Conservation (phyloP, 2,113 vertebrate species). For the Pipra filicauda region DNA sequence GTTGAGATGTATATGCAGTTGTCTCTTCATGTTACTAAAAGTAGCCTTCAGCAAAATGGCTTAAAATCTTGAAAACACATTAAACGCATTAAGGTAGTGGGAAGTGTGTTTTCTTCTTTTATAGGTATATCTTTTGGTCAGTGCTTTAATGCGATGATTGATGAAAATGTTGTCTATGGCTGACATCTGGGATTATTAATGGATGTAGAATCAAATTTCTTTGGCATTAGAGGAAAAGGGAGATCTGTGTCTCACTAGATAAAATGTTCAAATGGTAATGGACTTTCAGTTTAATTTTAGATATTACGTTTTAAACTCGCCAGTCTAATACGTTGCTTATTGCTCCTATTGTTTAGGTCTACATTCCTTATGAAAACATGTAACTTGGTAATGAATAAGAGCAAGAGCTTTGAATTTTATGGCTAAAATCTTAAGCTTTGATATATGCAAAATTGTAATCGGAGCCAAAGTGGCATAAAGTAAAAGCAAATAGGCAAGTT, state of each 20-base stretch:
- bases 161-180: conserved; percentile 58
- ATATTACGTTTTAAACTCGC: not conserved
- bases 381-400: not conserved
- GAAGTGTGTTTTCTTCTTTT: conserved; percentile 52
- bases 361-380: not conserved
- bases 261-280: conserved; percentile 43
- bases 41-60: conserved; percentile 54
- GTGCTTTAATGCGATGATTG: conserved; percentile 70
- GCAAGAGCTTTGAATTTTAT: not conserved
- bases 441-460: not conserved
- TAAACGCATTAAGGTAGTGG: conserved; percentile 53
- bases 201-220: conserved; percentile 49
- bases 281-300: conserved; percentile 32
- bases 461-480: not conserved
- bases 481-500: not conserved
- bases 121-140: conserved; percentile 64
- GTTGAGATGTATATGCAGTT: not conserved
- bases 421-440: not conserved
- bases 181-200: conserved; percentile 70
- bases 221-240: conserved; percentile 50
- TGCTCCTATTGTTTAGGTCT: not conserved
- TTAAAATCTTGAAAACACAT: conserved; percentile 52
- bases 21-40: conserved; percentile 12
- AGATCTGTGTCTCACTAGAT: conserved; percentile 37
- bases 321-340: not conserved